Conservation (phyloP, 2,113 vertebrate genomes). For the Ptilorrhoa leucosticta region DNA sequence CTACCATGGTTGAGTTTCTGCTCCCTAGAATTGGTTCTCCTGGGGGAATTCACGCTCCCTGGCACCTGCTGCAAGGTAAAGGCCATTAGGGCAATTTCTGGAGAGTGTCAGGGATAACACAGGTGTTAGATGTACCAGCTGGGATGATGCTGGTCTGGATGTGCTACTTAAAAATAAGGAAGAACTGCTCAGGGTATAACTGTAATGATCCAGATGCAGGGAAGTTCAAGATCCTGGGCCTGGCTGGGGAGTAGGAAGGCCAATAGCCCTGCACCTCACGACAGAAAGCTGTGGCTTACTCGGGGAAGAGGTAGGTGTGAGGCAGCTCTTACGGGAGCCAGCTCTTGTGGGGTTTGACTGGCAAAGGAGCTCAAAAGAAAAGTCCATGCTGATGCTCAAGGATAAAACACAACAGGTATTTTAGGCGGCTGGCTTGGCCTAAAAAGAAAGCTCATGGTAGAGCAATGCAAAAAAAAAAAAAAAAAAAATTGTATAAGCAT, state of each 20-base stretch:
- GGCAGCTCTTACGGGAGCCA: neutral
- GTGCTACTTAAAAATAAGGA: neutral
- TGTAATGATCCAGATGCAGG: neutral
- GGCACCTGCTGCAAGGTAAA: neutral
- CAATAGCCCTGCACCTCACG: accelerated
- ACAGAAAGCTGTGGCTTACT: neutral
- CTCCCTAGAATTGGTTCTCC: neutral
- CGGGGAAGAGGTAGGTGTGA: neutral
- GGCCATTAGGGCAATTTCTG: neutral
- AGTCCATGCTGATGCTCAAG: neutral
- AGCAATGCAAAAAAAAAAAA: neutral
- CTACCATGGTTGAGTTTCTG: neutral
- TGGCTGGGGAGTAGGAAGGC: neutral
- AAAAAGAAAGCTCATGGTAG: neutral
- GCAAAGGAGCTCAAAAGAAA: neutral
- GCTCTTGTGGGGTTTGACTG: neutral
- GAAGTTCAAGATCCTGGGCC: neutral
- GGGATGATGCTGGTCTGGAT: neutral
- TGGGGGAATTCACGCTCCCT: neutral
- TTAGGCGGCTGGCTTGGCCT: neutral
- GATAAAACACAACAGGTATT: neutral
- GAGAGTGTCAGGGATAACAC: neutral
- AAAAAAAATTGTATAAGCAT: accelerated
- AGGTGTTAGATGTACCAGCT: neutral
- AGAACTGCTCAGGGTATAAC: neutral